A percentile compares a stretch with the other conserved stretches of the same genome.
Evolutionary conservation across 2,797 vertebrate genomes (phyloP).

Genomic region (Momotus momota): DNA sequence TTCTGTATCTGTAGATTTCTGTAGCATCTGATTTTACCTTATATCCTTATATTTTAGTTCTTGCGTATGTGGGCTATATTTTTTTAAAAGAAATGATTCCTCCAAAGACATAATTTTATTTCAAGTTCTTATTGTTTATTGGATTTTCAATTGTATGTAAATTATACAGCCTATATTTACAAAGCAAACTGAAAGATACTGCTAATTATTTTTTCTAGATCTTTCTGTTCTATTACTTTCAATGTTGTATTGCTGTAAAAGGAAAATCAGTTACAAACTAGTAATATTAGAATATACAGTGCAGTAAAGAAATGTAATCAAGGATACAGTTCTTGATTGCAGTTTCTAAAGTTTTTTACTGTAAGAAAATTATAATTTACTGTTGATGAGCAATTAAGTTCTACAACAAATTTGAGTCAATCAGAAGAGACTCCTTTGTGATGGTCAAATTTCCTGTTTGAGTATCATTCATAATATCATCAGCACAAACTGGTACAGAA

Average conservation of each 20-base stretch:
- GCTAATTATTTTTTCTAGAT: background rate
- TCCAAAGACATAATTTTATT: background rate
- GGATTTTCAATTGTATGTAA: background rate
- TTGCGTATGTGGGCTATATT: background rate
- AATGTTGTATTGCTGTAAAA: background rate
- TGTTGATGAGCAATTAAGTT: background rate
- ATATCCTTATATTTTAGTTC: background rate
- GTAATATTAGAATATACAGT: background rate
- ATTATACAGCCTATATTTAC: background rate
- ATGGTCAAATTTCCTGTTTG: background rate
- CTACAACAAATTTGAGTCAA: background rate
- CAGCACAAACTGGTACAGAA: background rate
- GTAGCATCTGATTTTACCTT: background rate
- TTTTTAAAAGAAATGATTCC: background rate
- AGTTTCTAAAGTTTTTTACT: background rate
- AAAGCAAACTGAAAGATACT: background rate
- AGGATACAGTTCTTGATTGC: background rate
- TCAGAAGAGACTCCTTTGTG: background rate
- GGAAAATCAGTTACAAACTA: background rate
- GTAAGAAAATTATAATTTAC: background rate
- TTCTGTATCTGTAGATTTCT: background rate
- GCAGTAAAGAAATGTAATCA: background rate
- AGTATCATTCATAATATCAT: background rate
- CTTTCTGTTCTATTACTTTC: background rate
- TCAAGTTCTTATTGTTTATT: background rate